Evolutionary conservation across 2,113 vertebrate genomes (phyloP).

Genomic region (Andinoacara biseriatus): DNA sequence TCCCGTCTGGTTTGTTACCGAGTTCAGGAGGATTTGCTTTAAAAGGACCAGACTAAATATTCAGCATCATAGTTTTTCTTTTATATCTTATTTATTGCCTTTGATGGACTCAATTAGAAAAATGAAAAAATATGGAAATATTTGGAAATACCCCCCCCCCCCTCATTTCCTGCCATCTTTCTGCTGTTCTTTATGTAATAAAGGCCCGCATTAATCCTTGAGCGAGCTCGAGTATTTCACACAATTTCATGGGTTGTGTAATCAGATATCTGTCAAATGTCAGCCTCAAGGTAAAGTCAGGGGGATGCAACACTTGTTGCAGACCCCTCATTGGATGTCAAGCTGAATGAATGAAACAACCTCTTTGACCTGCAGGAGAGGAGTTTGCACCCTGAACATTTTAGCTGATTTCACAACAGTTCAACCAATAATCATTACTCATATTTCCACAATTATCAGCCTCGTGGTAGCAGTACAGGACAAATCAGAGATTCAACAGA

Average conservation of each 20-base stretch:
- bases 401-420: background rate
- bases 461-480: background rate
- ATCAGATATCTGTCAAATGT: constrained; percentile 12
- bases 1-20: background rate
- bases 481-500: background rate
- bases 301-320: background rate
- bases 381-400: background rate
- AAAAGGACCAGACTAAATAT: background rate
- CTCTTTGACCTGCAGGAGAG: background rate
- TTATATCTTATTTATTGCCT: background rate
- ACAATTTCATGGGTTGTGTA: constrained; percentile 5
- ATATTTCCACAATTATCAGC: background rate
- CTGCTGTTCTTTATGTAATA: background rate
- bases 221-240: background rate
- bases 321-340: background rate
- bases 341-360: background rate
- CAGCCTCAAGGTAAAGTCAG: constrained; percentile 4
- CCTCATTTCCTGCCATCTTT: background rate
- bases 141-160: too few species aligned
- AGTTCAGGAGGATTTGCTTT: background rate
- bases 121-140: background rate
- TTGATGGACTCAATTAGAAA: too few species aligned
- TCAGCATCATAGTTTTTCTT: background rate
- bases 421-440: too few species aligned
- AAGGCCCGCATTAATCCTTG: background rate